These are phyloP conservation scores for Spodoptera exigua DNA, from an alignment of 2,888 invertebrate species.

Conservation along the genomic window DNA sequence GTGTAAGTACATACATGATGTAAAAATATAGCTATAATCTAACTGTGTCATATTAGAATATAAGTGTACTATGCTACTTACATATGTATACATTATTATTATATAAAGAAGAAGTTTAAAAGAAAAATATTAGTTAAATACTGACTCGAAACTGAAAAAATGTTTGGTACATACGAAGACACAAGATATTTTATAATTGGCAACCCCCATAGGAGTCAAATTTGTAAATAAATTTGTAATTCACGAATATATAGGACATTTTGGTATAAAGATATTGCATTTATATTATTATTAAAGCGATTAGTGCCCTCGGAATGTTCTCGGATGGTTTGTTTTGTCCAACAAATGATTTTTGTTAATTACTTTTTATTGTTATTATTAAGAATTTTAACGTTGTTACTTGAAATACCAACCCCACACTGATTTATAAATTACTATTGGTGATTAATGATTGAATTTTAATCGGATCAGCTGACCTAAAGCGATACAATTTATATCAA, in stretches of 20 bases:
- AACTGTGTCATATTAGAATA: constrained; percentile 88
- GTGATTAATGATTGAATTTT: constrained; percentile 56
- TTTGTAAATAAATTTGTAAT: constrained; percentile 87
- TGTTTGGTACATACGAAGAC: constrained; percentile 65
- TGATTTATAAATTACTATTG: constrained; percentile 64
- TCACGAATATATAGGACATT: constrained; percentile 80
- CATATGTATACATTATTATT: constrained; percentile 83
- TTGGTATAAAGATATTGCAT: constrained; percentile 85
- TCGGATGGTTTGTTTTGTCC: constrained; percentile 83
- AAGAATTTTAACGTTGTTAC: constrained; percentile 88
- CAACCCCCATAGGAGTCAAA: constrained; percentile 70
- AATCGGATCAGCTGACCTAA: constrained; percentile 42
- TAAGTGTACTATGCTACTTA: constrained; percentile 89
- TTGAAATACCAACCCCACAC: constrained; percentile 75
- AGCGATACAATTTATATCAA: constrained; percentile 43
- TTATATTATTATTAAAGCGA: constrained; percentile 77
- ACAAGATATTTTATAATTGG: constrained; percentile 70
- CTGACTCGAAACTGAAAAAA: constrained; percentile 72
- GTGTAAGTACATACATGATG: constrained; percentile 86
- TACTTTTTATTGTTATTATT: constrained; percentile 88
- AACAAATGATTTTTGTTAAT: constrained; percentile 84
- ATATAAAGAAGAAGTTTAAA: constrained; percentile 82
- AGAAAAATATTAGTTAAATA: constrained; percentile 84
- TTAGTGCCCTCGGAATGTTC: constrained; percentile 82
- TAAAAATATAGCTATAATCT: constrained; percentile 86